Evolutionary conservation across 2,113 vertebrate species (phyloP), one percentile per base, ranked within the genome.

Genomic region (Pitta sordida): DNA sequence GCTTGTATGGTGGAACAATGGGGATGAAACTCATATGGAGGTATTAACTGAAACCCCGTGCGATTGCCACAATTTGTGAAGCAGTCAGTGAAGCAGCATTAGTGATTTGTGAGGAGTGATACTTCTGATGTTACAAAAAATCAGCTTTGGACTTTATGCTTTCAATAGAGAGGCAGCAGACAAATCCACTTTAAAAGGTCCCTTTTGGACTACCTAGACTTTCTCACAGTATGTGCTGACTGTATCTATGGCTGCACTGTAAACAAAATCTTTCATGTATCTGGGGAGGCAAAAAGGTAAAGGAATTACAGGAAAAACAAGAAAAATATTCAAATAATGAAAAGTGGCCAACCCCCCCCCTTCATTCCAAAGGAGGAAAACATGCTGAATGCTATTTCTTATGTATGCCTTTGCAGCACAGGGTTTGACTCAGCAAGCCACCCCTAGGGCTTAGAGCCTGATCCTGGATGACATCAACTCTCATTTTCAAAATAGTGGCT

Each of bases 251-350:
- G 62, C 56, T 88, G 77, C 81, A 49, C 16, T 37, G 49, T 82
- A 82, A 96, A 94, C 41, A 93, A 87, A 87, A 79, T 53, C 52
- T 19, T 91, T 67, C 29, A 12, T 11, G 46, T 30, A 60, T 37
- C 77, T 73, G 51, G 23, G 58, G 41, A 88, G 29, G 22, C 26
- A 43, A 80, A 88, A 68, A 36, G 22, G 46, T 79, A 75, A 94
- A 86, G 59, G 55, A 94, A 90, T 82, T 46, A 39, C 14, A 90
- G 41, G 65, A 73, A 89, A 93, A 91, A 82, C 64, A 90, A 6
- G 39, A 53, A 68, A 95, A 94, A 92, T 85, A 95, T 85, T 91
- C 46, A 46, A 93, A 93, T 62, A 80, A 82, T 62, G 82, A 67
- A 91, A 62, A 83, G n/a, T 30, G 16, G 10, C 32, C 20, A 12